Evolutionary conservation across 1,140 invertebrate genomes (phyloP).

Genomic region (Lysiphlebus fabarum): DNA sequence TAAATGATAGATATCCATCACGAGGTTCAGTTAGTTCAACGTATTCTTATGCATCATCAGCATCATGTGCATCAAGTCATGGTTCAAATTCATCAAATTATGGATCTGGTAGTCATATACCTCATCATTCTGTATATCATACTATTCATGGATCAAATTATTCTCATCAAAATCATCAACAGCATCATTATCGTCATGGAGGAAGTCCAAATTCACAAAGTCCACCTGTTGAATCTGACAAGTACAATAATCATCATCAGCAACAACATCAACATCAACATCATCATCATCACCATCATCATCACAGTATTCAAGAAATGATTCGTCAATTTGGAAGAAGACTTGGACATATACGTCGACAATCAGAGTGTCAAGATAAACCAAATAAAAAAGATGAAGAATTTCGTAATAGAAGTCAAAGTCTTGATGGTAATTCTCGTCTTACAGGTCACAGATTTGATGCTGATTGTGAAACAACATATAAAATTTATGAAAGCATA

Average conservation of each 20-base stretch:
- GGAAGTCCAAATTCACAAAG: slow-evolving; percentile 35
- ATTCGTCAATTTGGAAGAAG: slow-evolving; percentile 65
- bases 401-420: slow-evolving; percentile 72
- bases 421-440: slow-evolving; percentile 65
- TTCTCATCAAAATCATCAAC: slow-evolving; percentile 29
- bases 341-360: slow-evolving; percentile 55
- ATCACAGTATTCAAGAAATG: slow-evolving; percentile 65
- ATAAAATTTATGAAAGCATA: slow-evolving; percentile 77
- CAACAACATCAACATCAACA: not conserved
- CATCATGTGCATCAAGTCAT: slow-evolving; percentile 39
- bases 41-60: slow-evolving; percentile 42
- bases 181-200: slow-evolving; percentile 27
- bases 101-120: slow-evolving; percentile 27
- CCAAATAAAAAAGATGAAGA: slow-evolving; percentile 58
- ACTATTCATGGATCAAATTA: slow-evolving; percentile 39
- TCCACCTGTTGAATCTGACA: slow-evolving; percentile 42
- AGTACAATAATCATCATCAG: slow-evolving; percentile 26
- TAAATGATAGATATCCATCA: slow-evolving; percentile 33
- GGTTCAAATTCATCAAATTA: slow-evolving; percentile 41
- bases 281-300: slow-evolving; percentile 40
- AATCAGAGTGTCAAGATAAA: slow-evolving; percentile 53
- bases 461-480: slow-evolving; percentile 74
- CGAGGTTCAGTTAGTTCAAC: slow-evolving; percentile 48
- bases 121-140: slow-evolving; percentile 39
- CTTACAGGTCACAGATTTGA: slow-evolving; percentile 46